Evolutionary conservation across 2,113 vertebrate genomes (phyloP), one percentile per base, ranked within the genome.

Genomic region (Protobothrops mucrosquamatus): DNA sequence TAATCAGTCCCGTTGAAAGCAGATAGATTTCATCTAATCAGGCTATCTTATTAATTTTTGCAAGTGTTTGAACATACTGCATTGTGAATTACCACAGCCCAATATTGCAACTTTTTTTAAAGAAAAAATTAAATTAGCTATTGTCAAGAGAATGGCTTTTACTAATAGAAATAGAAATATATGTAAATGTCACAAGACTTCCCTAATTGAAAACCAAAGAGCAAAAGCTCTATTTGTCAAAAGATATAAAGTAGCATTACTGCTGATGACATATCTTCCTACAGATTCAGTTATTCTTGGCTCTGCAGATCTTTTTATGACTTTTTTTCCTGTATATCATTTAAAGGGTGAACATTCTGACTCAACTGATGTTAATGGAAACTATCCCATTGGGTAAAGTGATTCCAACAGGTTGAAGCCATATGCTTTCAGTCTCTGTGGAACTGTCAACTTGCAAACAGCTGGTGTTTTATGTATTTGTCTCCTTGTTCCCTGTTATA

Each of bases 381-480:
- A 74, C 18, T 59, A 85, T 85, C 88, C 64, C 54, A 51, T 85
- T 92, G 92, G 87, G 87, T 85, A 57, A 34, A 85, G 54, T 23
- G 29, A 29, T 92, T 69, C 54, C 88, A 92, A 52, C 69, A 92
- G 88, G 69, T 89, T 89, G 88, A 59, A 92, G 1, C 93, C 91
- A 93, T 26, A 61, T 24, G 57, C 81, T 92, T 3, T 39, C 94
- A 90, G 81, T 92, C 91, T 29, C 64, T 22, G 0, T 91, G 92
- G 88, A 95, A 94, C 22, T 92, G 95, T 92, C 88, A 94, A 90
- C 91, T 3, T 94, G 93, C 43, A 91, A 91, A 2, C 11, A 74
- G 26, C 89, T 96, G 90, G 88, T 0, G 81, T 93, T 95, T 95
- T 51, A 88, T 52, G 93, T 93, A 51, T 92, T 96, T 91, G 87